A percentile compares a stretch with the other conserved stretches of the same genome.
phyloP scores from a whole-genome alignment of 2,797 vertebrate species.

The Cuniculus paca region DNA sequence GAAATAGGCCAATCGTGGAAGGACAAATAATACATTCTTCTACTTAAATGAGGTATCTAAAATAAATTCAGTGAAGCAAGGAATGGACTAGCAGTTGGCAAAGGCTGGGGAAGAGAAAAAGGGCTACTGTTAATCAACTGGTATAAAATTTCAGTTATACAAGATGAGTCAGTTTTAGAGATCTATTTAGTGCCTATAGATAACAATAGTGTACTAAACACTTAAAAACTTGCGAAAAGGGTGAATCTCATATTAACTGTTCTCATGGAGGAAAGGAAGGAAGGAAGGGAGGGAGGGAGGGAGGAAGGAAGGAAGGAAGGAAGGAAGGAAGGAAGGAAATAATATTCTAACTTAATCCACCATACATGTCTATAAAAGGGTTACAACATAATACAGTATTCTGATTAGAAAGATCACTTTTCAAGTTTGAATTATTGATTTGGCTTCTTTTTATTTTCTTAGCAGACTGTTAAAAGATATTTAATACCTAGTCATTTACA shows the following conservation, averaged over 20 bases:
- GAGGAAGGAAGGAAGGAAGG: neutral
- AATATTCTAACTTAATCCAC: neutral
- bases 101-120: neutral
- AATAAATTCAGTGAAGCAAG: neutral
- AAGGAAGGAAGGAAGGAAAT: neutral
- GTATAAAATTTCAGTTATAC: neutral
- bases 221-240: neutral
- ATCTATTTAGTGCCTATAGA: neutral
- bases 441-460: neutral
- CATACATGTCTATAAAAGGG: neutral
- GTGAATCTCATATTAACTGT: neutral
- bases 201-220: neutral
- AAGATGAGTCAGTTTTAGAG: neutral
- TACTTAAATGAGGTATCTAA: neutral
- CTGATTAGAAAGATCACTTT: constrained; percentile 42
- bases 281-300: neutral
- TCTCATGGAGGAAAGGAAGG: neutral
- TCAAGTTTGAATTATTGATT: neutral
- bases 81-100: neutral
- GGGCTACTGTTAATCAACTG: neutral
- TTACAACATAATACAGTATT: neutral
- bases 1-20: neutral
- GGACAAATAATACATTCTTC: neutral
- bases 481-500: constrained; percentile 7
- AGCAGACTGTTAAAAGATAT: neutral